Base-by-base conservation (phyloP, 1,140 invertebrate genomes). In the Mizuhopecten yessoensis region DNA sequence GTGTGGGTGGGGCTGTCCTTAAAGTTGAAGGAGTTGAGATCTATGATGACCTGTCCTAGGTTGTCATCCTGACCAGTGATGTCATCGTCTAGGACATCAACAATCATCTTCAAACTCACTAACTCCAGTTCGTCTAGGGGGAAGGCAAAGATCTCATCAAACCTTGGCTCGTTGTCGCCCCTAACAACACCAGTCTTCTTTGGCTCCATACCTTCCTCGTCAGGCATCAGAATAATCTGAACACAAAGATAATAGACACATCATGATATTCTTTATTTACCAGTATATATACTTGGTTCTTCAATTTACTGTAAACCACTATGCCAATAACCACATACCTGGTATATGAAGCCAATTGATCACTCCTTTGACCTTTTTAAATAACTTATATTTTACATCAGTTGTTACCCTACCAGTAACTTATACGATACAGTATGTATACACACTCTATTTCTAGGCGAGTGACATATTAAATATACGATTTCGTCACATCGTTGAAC, bases 121-220 rank as follows among this genome's bases (percentile, higher is more conserved):
- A 96, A 91, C 34, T 93, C 94, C 33, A 86, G 36, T 86, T 94
- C 94, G 34, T 91, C 90, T 20, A 95, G 86, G 10, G 90, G 90
- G 90, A 95, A 96, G 13, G 95, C 91, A 93, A 96, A 96, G 33
- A 96, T 95, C 88, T 96, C 96, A 89, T 95, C 93, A 92, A 91
- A 96, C 20, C 92, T 88, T 9, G 96, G 96, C 87, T 93, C 92
- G 29, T 93, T 94, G 7, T 94, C 93, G 34, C 94, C 93, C 5
- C 92, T 87, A n/a, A 92, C 45, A 23, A 94, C 90, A 34, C 93
- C 91, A 13, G 95, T 95, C 10, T 49, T 93, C 86, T 93, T 94
- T 3, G 91, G 92, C 11, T 94, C 95, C 91, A 94, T 86, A 2
- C 90, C 90, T 42, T 94, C 91, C 7, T 87, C 57, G 87, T 95